Percentiles rank a stretch among this genome's conserved stretches.
Conservation (phyloP, 2,113 vertebrate species). For the Gasterosteus nipponicus region DNA sequence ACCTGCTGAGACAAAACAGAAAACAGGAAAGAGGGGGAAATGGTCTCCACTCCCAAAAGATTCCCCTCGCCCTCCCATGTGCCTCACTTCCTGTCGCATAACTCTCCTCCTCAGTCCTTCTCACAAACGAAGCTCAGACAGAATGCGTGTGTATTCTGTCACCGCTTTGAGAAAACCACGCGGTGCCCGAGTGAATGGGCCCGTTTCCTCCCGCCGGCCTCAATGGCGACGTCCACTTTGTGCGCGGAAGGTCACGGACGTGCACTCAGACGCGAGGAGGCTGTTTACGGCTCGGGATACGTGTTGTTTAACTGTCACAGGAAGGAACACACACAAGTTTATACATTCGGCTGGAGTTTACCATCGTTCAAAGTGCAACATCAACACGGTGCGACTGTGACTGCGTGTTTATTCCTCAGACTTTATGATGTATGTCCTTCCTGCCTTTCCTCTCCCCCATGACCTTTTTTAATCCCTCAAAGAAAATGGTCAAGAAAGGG, state of each 20-base stretch:
- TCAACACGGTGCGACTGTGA: background rate
- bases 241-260: slow-evolving; percentile 30
- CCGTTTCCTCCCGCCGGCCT: slow-evolving; percentile 23
- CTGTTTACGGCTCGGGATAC: slow-evolving; percentile 20
- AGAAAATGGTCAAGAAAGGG: background rate
- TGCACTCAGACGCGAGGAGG: slow-evolving; percentile 16
- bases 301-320: background rate
- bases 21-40: slow-evolving; percentile 72
- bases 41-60: slow-evolving; percentile 51
- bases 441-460: background rate
- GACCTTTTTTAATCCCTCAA: too few species aligned
- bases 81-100: slow-evolving; percentile 69
- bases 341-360: background rate
- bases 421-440: background rate
- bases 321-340: background rate
- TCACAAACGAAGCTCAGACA: background rate
- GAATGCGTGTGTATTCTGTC: background rate
- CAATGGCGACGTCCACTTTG: background rate
- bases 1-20: slow-evolving; percentile 53
- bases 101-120: slow-evolving; percentile 11
- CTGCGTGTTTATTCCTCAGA: too few species aligned
- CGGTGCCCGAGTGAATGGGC: background rate
- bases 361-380: too few species aligned
- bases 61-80: slow-evolving; percentile 37
- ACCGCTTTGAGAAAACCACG: background rate